phyloP scores from a whole-genome alignment of 2,797 vertebrate species.

The Phalanger gymnotis region DNA sequence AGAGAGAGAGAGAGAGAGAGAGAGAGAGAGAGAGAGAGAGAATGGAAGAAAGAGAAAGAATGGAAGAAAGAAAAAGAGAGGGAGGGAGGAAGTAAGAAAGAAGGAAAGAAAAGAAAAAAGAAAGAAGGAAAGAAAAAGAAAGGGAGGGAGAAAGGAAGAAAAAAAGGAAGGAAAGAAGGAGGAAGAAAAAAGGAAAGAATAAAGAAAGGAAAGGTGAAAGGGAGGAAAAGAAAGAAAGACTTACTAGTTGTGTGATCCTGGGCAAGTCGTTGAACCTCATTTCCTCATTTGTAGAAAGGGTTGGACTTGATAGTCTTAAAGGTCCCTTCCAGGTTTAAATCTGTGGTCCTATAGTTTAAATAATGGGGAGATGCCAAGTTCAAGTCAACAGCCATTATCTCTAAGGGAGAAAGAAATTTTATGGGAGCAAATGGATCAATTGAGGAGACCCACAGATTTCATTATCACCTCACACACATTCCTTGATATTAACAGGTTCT shows the following conservation, averaged over 20 bases:
- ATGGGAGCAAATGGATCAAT: not conserved
- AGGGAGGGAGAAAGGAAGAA: not conserved
- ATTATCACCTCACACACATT: not conserved
- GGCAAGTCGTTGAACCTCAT: not conserved
- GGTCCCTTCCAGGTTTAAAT: not conserved
- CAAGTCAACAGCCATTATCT: not conserved
- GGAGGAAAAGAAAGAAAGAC: not conserved
- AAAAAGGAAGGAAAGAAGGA: too few relatives aligned
- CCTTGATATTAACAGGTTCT: not conserved
- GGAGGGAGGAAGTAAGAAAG: not conserved
- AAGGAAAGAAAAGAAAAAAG: too few relatives aligned
- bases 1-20: too few relatives aligned
- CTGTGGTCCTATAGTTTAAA: not conserved
- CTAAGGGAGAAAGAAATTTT: not conserved
- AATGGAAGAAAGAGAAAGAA: too few relatives aligned
- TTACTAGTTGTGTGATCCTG: not conserved
- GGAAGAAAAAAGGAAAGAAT: not conserved
- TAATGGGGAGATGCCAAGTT: not conserved
- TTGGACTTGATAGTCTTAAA: not conserved
- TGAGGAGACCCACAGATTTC: not conserved
- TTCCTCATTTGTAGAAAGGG: not conserved
- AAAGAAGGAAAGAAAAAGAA: not conserved
- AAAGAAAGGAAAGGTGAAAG: not conserved
- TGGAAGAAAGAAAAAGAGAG: too few relatives aligned
- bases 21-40: too few relatives aligned